Evolutionary conservation across 2,888 invertebrate species (phyloP), one percentile per base, ranked within the genome.

Genomic region (Tromatobia lineatoria): DNA sequence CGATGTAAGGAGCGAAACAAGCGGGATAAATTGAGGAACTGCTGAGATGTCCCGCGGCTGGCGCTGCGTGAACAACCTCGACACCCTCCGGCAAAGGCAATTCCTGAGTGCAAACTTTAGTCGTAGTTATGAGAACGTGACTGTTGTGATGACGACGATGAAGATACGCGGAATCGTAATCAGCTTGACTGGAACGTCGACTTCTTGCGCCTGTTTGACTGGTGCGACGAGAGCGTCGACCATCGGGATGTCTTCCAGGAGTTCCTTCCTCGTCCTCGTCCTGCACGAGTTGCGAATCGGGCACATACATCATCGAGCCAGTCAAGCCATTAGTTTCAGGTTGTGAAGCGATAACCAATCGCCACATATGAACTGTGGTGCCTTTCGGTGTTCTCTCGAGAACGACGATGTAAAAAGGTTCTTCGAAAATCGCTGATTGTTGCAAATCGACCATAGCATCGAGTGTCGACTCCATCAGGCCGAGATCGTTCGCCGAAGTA

Each of bases 1-100:
- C 95, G 83, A 99, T 98, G 93, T 99, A 99, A 0, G 99, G 99
- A 0, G 99, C 99, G 91, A 99, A 96, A 94, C 99, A 99, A n/a
- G 99, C 99, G 4, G 99, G 99, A 94, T 99, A 99, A 90, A 99
- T 98, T 29, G 99, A 99, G 0, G 99, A 98, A 0, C 99, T 99
- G 92, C 99, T 98, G 59, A 99, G 95, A 94, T 99, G 99, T 0
- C 99, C 99, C 0, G 99, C 99, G 0, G 99, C 98, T 0, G 99
- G 98, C 0, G 98, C 96, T 0, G 99, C 99, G 94, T 98, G 98
- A 76, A 98, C 96, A 4, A 99, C 92, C 92, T 98, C 98, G 10
- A 99, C 98, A 3, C 97, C 98, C 81, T 97, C 97, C 0, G 99
- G 98, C 54, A 99, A 93, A 0, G 98, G 97, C 71, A 99, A 94